Conservation (phyloP, 2,888 invertebrate genomes). For the Drosophila setosimentum region DNA sequence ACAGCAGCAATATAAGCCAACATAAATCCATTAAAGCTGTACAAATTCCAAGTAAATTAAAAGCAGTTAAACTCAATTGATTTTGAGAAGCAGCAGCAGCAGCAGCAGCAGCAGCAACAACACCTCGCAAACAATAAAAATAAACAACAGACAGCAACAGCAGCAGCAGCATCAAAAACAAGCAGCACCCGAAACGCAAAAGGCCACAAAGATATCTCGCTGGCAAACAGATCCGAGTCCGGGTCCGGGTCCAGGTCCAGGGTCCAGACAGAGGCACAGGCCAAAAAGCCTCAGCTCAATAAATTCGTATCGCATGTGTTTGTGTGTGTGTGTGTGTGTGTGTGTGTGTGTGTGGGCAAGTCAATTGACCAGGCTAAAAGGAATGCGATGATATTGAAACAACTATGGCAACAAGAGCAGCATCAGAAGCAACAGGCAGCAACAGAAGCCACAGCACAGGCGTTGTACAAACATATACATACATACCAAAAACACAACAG, state of each 20-base stretch:
- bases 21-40: conserved; percentile 79
- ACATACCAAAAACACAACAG: conserved; percentile 45
- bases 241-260: conserved; percentile 26
- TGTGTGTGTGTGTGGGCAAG: conserved; percentile 49
- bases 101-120: conserved; percentile 46
- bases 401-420: conserved; percentile 62
- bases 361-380: conserved; percentile 65
- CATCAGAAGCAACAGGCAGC: conserved; percentile 48
- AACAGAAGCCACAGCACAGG: conserved; percentile 71
- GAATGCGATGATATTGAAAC: conserved; percentile 76
- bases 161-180: conserved; percentile 21
- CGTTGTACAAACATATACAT: conserved; percentile 71
- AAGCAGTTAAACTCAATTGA: conserved; percentile 79
- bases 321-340: conserved; percentile 24
- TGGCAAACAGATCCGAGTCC: conserved; percentile 32
- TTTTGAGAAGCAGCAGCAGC: conserved; percentile 65
- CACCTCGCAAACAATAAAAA: conserved; percentile 73
- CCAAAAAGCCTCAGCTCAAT: conserved; percentile 74
- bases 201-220: conserved; percentile 44
- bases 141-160: conserved; percentile 63
- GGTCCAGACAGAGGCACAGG: conserved; percentile 48
- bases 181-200: conserved; percentile 35
- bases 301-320: conserved; percentile 68
- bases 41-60: conserved; percentile 78
- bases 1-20: conserved; percentile 69